Evolutionary conservation across 1,140 invertebrate genomes (phyloP).

Genomic region (Cyclargus thomasi): DNA sequence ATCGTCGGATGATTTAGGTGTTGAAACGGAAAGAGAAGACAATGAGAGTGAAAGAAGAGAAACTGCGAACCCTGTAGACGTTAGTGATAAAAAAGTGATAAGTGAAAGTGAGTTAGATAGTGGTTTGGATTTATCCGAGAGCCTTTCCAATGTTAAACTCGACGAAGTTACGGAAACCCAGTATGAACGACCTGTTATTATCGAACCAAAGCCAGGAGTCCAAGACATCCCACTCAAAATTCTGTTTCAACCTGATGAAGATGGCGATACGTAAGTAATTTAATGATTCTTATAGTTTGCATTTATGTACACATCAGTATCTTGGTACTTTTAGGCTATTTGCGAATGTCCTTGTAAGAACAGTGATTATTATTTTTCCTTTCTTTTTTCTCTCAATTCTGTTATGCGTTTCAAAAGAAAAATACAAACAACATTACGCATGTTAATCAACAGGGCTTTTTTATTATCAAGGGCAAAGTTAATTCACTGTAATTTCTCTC

Average conservation of each 20-base stretch:
- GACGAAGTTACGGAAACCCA: conserved; percentile 29
- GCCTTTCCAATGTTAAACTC: conserved; percentile 37
- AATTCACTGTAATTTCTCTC: no score
- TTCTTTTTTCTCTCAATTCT: no score
- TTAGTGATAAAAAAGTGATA: conserved; percentile 46
- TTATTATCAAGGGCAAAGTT: no score
- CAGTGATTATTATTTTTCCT: no score
- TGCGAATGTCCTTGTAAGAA: no score
- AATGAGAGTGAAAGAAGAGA: conserved; percentile 16
- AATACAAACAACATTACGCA: no score
- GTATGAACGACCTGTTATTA: conserved; percentile 26
- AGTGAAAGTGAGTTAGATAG: conserved; percentile 52
- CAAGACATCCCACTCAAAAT: conserved; percentile 60
- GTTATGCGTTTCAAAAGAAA: no score
- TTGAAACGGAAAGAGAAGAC: conserved; percentile 7
- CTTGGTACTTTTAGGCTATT: no score
- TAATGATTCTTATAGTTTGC: neutral
- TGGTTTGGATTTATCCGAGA: conserved; percentile 43
- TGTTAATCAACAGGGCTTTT: no score
- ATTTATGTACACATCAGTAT: no score
- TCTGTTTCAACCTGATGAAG: conserved; percentile 79
- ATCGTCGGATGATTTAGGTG: conserved; percentile 29
- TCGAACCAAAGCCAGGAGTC: conserved; percentile 26
- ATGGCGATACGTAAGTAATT: conserved; percentile 82
- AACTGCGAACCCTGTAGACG: conserved; percentile 22